phyloP scores from a whole-genome alignment of 2,888 invertebrate genomes.

The Parnassius glacialis region DNA sequence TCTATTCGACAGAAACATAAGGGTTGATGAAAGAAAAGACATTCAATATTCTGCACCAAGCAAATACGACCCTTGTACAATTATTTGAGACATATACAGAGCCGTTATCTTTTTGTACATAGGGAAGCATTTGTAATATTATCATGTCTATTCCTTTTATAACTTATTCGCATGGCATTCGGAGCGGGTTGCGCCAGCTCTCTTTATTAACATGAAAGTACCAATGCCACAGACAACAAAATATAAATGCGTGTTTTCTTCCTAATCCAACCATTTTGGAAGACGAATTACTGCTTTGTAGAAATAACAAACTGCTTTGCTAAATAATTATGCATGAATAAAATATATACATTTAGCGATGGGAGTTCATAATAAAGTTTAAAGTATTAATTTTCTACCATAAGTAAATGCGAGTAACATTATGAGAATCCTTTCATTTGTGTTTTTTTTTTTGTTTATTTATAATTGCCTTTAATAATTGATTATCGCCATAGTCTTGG shows the following conservation, averaged over 20 bases:
- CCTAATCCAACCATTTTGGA: slow-evolving; percentile 66
- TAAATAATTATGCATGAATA: no score
- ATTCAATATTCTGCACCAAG: slow-evolving; percentile 15
- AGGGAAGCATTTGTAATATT: slow-evolving; percentile 41
- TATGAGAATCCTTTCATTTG: no score
- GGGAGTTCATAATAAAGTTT: no score
- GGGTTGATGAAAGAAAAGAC: slow-evolving; percentile 8
- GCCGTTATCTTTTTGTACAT: slow-evolving; percentile 33
- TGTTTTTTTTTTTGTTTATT: no score
- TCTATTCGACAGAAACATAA: slow-evolving; percentile 1
- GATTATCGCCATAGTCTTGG: no score
- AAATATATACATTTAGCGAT: no score
- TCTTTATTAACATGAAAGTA: slow-evolving; percentile 56
- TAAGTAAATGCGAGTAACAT: no score
- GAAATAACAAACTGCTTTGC: no score
- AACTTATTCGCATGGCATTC: slow-evolving; percentile 42
- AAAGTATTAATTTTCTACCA: no score
- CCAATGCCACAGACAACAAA: slow-evolving; percentile 54
- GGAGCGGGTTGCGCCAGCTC: slow-evolving; percentile 38
- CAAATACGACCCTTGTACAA: slow-evolving; percentile 29
- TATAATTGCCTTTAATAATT: no score
- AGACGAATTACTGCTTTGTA: slow-evolving; percentile 28
- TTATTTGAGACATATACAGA: slow-evolving; percentile 30
- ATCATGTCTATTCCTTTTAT: slow-evolving; percentile 47
- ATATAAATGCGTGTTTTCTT: slow-evolving; percentile 60